phyloP scores from a whole-genome alignment of 2,888 invertebrate genomes.

The Athrips mouffetella region DNA sequence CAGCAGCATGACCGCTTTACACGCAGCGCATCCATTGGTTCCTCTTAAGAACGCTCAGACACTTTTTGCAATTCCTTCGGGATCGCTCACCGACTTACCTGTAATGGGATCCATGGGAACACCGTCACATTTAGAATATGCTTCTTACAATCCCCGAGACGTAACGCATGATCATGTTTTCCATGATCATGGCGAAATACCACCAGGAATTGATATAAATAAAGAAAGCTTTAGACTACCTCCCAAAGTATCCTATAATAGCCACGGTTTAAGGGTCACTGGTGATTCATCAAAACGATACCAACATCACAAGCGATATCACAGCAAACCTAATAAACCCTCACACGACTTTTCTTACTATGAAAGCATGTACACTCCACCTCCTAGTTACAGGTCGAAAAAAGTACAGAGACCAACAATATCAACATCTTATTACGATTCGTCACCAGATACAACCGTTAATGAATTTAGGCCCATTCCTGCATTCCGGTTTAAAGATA shows the following conservation, averaged over 20 bases:
- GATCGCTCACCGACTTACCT: constrained; percentile 43
- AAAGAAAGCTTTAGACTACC: constrained; percentile 51
- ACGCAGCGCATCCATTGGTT: constrained; percentile 43
- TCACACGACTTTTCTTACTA: constrained; percentile 61
- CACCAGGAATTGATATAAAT: constrained; percentile 52
- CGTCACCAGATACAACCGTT: constrained; percentile 34
- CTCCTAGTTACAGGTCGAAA: constrained; percentile 40
- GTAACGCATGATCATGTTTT: constrained; percentile 74
- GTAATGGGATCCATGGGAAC: constrained; percentile 55
- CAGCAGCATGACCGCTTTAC: constrained; percentile 46
- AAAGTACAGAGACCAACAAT: constrained; percentile 41
- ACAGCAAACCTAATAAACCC: constrained; percentile 47
- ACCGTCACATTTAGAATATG: constrained; percentile 60
- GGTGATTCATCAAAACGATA: constrained; percentile 34
- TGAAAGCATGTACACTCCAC: constrained; percentile 51
- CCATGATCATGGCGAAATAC: constrained; percentile 72
- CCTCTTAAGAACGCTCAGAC: constrained; percentile 50
- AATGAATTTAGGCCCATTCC: constrained; percentile 52
- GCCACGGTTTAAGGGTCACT: constrained; percentile 54
- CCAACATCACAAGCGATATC: constrained; percentile 40
- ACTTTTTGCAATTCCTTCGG: constrained; percentile 47
- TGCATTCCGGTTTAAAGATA: constrained; percentile 50
- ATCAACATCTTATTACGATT: constrained; percentile 29
- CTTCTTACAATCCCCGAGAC: constrained; percentile 66
- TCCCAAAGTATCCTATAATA: constrained; percentile 60